A percentile compares a stretch with the other conserved stretches of the same genome.
Evolutionary conservation across 2,797 vertebrate genomes (phyloP).

Genomic region (Simalia tracyae): DNA sequence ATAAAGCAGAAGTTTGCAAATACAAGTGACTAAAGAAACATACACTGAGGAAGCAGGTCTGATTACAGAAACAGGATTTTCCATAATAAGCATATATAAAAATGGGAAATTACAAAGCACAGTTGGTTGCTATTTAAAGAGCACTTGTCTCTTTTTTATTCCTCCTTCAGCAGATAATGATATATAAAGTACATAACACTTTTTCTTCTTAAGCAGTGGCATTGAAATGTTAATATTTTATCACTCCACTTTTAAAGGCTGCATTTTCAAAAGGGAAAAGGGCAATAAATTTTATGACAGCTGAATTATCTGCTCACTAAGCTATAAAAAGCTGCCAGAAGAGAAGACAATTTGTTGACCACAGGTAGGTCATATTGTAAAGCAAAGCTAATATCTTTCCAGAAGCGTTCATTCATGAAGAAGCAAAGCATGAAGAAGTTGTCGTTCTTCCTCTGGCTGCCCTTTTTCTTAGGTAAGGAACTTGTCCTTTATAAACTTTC

Average conservation of each 20-base stretch:
- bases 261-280: slow-evolving; percentile 66
- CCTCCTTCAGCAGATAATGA: background rate
- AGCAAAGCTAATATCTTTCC: background rate
- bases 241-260: slow-evolving; percentile 45
- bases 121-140: background rate
- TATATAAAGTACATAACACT: slow-evolving; percentile 1
- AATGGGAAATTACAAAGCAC: background rate
- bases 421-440: slow-evolving; percentile 30
- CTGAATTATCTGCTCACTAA: slow-evolving; percentile 45
- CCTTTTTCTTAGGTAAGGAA: slow-evolving; percentile 32
- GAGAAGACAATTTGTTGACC: background rate
- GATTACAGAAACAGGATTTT: background rate
- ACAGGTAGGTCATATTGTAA: background rate
- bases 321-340: slow-evolving; percentile 54
- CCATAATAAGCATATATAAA: background rate
- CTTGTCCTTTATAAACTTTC: background rate
- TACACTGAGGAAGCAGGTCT: background rate
- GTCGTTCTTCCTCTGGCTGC: background rate
- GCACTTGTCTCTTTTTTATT: background rate
- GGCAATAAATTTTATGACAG: slow-evolving; percentile 64
- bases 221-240: slow-evolving; percentile 60
- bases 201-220: background rate
- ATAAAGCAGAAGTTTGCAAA: slow-evolving; percentile 5
- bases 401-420: background rate
- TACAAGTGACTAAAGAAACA: background rate